These are phyloP conservation scores for Cyanoramphus novaezelandiae DNA, from an alignment of 2,113 vertebrate species.

Conservation along the genomic window DNA sequence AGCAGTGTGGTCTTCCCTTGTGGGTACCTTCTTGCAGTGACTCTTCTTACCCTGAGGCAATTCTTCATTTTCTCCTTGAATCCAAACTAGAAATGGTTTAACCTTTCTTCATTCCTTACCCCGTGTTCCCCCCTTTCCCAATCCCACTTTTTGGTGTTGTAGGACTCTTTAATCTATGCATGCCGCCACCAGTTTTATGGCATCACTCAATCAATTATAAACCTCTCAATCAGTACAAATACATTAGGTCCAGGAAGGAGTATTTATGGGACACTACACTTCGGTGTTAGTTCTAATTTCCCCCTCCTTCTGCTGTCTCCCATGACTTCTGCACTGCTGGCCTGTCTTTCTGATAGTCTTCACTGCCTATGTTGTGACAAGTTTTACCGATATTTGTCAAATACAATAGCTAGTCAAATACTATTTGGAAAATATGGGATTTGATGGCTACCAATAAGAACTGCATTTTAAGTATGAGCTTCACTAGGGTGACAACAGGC, in stretches of 20 bases:
- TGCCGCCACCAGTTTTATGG: not conserved
- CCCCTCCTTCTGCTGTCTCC: not conserved
- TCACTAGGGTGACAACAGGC: not conserved
- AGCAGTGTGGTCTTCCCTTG: not conserved
- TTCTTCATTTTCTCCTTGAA: not conserved
- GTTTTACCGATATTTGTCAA: not conserved
- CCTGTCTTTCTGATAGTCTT: not conserved
- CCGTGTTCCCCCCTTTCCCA: not conserved
- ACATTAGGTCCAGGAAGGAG: not conserved
- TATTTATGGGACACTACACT: not conserved
- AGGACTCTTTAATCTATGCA: not conserved
- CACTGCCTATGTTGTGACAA: not conserved
- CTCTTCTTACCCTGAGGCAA: not conserved
- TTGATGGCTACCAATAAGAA: not conserved
- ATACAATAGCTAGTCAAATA: not conserved
- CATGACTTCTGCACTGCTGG: not conserved
- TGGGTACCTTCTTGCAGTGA: not conserved
- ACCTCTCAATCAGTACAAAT: not conserved
- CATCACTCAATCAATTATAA: not conserved
- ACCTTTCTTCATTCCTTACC: not conserved
- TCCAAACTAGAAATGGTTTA: not conserved
- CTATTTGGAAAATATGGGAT: not conserved
- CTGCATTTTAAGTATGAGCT: not conserved
- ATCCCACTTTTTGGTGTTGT: not conserved
- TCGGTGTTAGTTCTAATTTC: not conserved